Evolutionary conservation across 1,140 invertebrate species (phyloP).

Genomic region (Bombus ignitus): DNA sequence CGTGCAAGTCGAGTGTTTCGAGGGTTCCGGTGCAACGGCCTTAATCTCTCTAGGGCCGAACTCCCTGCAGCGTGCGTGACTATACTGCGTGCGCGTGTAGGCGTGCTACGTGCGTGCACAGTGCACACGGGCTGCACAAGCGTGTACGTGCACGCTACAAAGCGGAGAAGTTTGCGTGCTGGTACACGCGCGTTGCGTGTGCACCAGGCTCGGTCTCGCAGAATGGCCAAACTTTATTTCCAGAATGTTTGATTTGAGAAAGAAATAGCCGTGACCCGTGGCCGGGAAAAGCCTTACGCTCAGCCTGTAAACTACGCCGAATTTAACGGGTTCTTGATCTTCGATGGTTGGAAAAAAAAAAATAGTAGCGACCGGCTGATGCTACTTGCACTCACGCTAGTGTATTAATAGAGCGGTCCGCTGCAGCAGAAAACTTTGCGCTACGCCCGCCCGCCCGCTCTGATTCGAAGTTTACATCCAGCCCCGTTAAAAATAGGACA

Average conservation of each 20-base stretch:
- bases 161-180: background rate
- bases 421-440: conserved; percentile 43
- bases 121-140: background rate
- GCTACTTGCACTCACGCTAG: conserved; percentile 48
- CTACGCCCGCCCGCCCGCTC: conserved; percentile 19
- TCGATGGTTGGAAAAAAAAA: conserved; percentile 1
- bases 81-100: conserved; percentile 35
- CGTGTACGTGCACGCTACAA: background rate
- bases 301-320: conserved; percentile 72
- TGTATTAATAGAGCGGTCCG: conserved; percentile 47
- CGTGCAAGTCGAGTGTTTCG: conserved; percentile 65
- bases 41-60: conserved; percentile 75
- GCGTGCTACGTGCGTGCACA: conserved; percentile 20
- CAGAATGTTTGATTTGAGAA: conserved; percentile 81
- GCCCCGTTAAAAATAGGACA: conserved; percentile 49
- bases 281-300: conserved; percentile 63
- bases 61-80: conserved; percentile 60
- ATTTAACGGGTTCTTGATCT: conserved; percentile 81
- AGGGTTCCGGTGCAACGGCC: conserved; percentile 77
- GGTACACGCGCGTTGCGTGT: background rate
- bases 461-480: conserved; percentile 43
- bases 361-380: conserved; percentile 25
- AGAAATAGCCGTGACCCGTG: conserved; percentile 76
- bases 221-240: conserved; percentile 79
- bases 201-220: conserved; percentile 21